These are phyloP conservation scores for Hiodon tergisus DNA, from an alignment of 2,113 vertebrate species.

Conservation along the genomic window DNA sequence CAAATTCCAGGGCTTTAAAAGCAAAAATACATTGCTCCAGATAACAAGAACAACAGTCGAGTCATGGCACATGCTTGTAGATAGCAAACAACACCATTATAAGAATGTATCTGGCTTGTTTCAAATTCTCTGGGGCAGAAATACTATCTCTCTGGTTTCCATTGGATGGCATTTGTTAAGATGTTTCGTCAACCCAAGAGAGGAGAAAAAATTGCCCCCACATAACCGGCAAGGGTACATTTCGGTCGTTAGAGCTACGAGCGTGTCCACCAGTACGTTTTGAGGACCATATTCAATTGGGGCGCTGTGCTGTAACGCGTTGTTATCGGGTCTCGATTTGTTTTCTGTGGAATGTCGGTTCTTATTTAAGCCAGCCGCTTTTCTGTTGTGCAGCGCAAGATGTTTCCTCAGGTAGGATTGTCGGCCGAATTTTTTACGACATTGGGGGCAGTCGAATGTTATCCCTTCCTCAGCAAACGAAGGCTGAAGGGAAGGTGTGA, in stretches of 20 bases:
- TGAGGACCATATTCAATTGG: background rate
- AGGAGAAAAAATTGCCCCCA: constrained; percentile 39
- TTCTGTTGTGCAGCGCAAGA: constrained; percentile 40
- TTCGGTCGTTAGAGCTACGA: background rate
- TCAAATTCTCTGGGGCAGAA: constrained; percentile 30
- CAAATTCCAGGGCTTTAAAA: too few relatives aligned
- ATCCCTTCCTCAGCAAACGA: constrained; percentile 25
- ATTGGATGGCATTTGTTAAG: constrained; percentile 40
- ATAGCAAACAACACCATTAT: too few relatives aligned
- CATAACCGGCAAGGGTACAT: constrained; percentile 38
- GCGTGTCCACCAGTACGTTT: background rate
- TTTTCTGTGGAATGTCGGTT: background rate
- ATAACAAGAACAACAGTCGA: background rate
- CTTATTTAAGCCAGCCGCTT: constrained; percentile 13
- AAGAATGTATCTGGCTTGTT: background rate
- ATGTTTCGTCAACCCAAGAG: constrained; percentile 40
- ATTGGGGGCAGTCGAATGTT: constrained; percentile 36
- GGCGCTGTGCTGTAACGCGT: background rate
- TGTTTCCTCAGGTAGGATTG: constrained; percentile 49
- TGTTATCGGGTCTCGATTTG: background rate
- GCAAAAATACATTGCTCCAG: background rate
- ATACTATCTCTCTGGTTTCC: constrained; percentile 32
- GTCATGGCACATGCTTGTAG: background rate
- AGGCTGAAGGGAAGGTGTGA: background rate
- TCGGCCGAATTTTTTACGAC: constrained; percentile 42